Base-by-base conservation (phyloP, 2,888 invertebrate species). In the Hoplodrina ambigua region DNA sequence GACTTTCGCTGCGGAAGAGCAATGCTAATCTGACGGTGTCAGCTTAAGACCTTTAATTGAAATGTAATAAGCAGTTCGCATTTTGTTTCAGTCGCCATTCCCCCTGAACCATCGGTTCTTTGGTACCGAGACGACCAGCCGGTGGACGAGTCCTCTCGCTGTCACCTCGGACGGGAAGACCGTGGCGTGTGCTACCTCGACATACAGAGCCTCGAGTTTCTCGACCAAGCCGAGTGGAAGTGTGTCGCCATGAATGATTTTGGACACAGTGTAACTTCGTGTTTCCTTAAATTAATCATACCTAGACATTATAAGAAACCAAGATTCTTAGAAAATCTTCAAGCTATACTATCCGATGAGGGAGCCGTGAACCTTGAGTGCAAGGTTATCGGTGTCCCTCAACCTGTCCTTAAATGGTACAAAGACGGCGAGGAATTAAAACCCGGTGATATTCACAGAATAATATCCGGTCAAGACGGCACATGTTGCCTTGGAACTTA, bases 171-270 rank as follows among this genome's bases (percentile, higher is more conserved):
- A 63, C 96, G 96, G 66, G 98, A 98, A 88, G 97, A 97, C 33
- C 95, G 97, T 54, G 98, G 98, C 25, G 94, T 96, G 19, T 98
- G 97, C 90, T 97, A 97, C 88, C 95, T 99, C 77, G 97, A 98
- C 85, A 97, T 98, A 52, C 96, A 96, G 66, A 96, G 96, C 72
- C 96, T 98, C 1, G 98, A 98, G 91, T 97, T 98, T 86, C 96
- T 97, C 70, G 98, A 99, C 89, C 98, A 98, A 93, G 98, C 98
- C 0, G 98, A 98, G 89, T 99, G 98, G 98, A 98, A 98, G 90
- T 98, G 98, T 89, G 97, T 98, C 4, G 98, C 98, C 10, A 97
- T 97, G 70, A 99, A 98, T 89, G 98, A 98, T 86, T 98, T 97
- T 87, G 99, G 99, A 0, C 98, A 98, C 86, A 98, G 98, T 83